phyloP scores from a whole-genome alignment of 2,113 vertebrate genomes.

The Mastomys natalensis region DNA sequence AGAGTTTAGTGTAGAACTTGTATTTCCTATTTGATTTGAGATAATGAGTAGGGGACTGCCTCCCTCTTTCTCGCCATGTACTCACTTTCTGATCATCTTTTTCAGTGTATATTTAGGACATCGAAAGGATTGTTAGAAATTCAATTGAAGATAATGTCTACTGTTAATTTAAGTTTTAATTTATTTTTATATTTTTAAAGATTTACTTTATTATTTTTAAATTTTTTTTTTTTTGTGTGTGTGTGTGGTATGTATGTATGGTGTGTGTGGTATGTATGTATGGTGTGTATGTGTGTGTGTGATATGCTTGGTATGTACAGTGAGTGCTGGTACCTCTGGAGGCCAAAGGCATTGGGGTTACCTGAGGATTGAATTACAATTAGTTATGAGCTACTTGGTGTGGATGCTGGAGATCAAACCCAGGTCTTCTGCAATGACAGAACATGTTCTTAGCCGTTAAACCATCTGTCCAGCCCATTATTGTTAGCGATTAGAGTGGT shows the following conservation, averaged over 20 bases:
- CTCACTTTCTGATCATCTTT: not conserved
- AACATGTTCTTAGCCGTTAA: not conserved
- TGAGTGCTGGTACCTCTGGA: not conserved
- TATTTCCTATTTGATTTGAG: not conserved
- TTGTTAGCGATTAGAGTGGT: not conserved
- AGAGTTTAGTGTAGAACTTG: not conserved
- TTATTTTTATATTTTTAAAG: not conserved
- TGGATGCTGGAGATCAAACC: too few species aligned
- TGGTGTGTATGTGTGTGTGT: too few species aligned
- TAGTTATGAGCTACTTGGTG: too few species aligned
- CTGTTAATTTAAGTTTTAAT: not conserved
- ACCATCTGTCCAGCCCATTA: not conserved
- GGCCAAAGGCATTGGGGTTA: not conserved
- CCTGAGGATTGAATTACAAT: not conserved
- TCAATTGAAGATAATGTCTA: not conserved
- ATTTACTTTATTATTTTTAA: not conserved
- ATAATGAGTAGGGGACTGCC: not conserved
- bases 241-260: too few species aligned
- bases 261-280: not conserved
- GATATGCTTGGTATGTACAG: not conserved
- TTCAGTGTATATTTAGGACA: not conserved
- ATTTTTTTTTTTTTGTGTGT: too few species aligned
- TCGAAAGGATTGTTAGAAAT: not conserved
- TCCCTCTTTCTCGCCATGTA: not conserved
- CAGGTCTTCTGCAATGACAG: not conserved